Evolutionary conservation across 2,113 vertebrate genomes (phyloP).

Genomic region (Oreocharis arfaki): DNA sequence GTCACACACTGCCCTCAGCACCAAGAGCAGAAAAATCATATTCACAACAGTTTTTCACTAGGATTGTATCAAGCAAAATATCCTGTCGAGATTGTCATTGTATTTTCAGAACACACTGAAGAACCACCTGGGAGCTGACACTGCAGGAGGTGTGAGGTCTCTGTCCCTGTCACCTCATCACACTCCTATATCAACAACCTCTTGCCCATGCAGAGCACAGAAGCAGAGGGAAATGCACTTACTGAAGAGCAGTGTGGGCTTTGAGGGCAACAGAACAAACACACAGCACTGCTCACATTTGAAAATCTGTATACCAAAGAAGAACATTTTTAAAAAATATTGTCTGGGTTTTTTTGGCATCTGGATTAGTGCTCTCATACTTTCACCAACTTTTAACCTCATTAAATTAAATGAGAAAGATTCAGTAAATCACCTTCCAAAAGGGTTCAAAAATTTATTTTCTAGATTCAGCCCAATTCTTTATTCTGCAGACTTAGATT

Average conservation of each 20-base stretch:
- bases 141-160: not conserved
- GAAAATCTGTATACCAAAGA: not conserved
- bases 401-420: not conserved
- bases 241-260: not conserved
- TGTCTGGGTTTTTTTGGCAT: fast-evolving
- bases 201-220: not conserved
- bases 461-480: not conserved
- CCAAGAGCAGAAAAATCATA: not conserved
- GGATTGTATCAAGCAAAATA: not conserved
- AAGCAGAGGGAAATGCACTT: not conserved
- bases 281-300: fast-evolving
- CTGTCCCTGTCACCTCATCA: not conserved
- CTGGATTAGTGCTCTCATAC: not conserved
- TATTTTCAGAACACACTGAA: not conserved
- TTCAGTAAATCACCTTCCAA: not conserved
- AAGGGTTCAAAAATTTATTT: not conserved
- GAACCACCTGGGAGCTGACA: not conserved
- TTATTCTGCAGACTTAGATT: not conserved
- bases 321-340: not conserved
- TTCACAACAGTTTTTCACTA: not conserved
- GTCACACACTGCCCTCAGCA: not conserved
- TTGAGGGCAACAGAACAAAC: not conserved
- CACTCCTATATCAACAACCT: not conserved
- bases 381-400: not conserved
- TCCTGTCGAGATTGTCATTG: not conserved